phyloP scores from a whole-genome alignment of 2,888 invertebrate species.

The Operophtera brumata region DNA sequence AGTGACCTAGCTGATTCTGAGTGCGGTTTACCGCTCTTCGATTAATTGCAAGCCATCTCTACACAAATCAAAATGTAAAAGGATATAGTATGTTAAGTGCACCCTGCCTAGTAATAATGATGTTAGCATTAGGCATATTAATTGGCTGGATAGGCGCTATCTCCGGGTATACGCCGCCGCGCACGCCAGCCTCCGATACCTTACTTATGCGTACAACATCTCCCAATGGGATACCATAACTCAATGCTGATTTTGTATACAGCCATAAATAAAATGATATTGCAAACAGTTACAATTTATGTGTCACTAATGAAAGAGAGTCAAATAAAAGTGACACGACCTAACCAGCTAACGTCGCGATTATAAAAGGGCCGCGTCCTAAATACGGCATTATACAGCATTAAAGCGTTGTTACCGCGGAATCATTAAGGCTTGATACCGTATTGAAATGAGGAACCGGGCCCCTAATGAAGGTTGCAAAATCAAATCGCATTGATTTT shows the following conservation, averaged over 20 bases:
- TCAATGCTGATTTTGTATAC: slow-evolving; percentile 32
- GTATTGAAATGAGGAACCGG: slow-evolving; percentile 78
- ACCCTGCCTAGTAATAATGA: slow-evolving; percentile 78
- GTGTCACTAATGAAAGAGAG: slow-evolving; percentile 55
- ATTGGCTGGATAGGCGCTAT: slow-evolving; percentile 76
- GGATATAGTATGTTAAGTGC: slow-evolving; percentile 80
- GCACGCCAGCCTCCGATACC: slow-evolving; percentile 42
- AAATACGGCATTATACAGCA: slow-evolving; percentile 71
- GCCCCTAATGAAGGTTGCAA: slow-evolving; percentile 77
- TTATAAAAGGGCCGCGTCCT: slow-evolving; percentile 74
- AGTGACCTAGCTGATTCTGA: slow-evolving; percentile 11
- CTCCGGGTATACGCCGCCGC: slow-evolving; percentile 58
- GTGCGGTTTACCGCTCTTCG: slow-evolving; percentile 61
- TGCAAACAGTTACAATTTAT: slow-evolving; percentile 56
- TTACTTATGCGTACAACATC: slow-evolving; percentile 22
- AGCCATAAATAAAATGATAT: slow-evolving; percentile 42
- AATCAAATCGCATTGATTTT: slow-evolving; percentile 77
- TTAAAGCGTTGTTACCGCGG: slow-evolving; percentile 71
- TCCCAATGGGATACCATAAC: slow-evolving; percentile 43
- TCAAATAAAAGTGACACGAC: slow-evolving; percentile 52
- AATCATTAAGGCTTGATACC: slow-evolving; percentile 72
- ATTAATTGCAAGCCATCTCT: slow-evolving; percentile 74
- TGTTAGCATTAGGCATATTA: slow-evolving; percentile 81
- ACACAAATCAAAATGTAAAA: slow-evolving; percentile 81
- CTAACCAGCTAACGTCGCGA: slow-evolving; percentile 53